Percentiles rank a stretch among this genome's conserved stretches.
These are phyloP conservation scores for Crossaster papposus DNA, from an alignment of 53 echinoderm and acorn worm genomes.

Conservation along the genomic window DNA sequence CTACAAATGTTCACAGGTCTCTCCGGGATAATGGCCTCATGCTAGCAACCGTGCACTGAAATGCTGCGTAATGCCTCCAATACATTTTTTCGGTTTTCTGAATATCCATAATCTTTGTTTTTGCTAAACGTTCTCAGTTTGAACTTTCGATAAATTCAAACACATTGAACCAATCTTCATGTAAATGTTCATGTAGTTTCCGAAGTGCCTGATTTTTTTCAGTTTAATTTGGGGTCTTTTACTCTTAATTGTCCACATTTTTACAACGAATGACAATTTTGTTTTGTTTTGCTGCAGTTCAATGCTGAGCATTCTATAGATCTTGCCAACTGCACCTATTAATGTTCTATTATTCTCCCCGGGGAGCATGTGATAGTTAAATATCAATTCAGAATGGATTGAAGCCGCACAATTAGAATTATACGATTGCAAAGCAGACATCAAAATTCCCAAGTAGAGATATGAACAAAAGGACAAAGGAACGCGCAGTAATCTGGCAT, in stretches of 20 bases:
- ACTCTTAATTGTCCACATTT: neutral
- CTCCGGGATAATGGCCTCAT: neutral
- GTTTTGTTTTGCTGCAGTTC: neutral
- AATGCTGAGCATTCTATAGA: neutral
- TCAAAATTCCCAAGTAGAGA: slow-evolving; percentile 45
- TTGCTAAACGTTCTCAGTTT: neutral
- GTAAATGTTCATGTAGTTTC: neutral
- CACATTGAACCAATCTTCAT: neutral
- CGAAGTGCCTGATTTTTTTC: neutral
- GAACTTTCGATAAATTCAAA: neutral
- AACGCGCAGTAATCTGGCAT: slow-evolving; percentile 23
- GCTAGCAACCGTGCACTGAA: neutral
- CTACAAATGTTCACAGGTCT: slow-evolving; percentile 32
- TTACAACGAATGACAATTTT: neutral
- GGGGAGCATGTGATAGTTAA: neutral
- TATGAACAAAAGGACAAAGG: slow-evolving; percentile 50
- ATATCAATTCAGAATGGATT: slow-evolving; percentile 47
- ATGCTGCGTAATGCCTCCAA: slow-evolving; percentile 8
- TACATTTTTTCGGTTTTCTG: neutral
- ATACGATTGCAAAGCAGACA: slow-evolving; percentile 31
- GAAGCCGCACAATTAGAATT: slow-evolving; percentile 38
- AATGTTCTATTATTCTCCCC: neutral
- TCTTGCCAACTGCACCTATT: neutral
- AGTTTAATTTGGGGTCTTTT: neutral
- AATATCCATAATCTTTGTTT: slow-evolving; percentile 1